Evolutionary conservation across 2,113 vertebrate species (phyloP).

Genomic region (Rattus rattus): DNA sequence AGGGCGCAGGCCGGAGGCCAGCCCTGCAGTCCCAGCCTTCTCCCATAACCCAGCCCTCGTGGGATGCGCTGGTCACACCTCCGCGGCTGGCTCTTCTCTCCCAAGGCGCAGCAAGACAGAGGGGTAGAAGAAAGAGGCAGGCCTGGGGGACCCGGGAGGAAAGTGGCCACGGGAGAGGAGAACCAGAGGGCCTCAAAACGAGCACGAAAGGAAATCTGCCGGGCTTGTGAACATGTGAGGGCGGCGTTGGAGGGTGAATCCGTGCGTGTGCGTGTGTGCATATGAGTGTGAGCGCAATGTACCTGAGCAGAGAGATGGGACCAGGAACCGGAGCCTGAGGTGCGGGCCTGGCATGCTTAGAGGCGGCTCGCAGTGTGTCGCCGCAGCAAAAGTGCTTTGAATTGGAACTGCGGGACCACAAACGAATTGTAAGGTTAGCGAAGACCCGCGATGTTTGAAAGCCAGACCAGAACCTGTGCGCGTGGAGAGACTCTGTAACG

Average conservation of each 20-base stretch:
- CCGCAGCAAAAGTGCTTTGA: background rate
- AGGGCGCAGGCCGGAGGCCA: slow-evolving; percentile 76
- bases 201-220: slow-evolving; percentile 70
- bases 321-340: background rate
- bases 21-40: background rate
- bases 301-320: background rate
- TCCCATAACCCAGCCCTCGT: background rate
- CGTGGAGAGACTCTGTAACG: background rate
- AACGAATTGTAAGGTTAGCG: background rate
- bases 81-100: background rate
- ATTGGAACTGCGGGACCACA: background rate
- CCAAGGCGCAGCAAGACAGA: background rate
- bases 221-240: slow-evolving; percentile 4
- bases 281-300: background rate
- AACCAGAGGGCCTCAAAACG: slow-evolving; percentile 62
- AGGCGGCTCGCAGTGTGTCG: background rate
- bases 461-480: background rate
- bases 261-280: background rate
- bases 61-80: background rate
- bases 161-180: background rate
- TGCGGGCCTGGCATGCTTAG: background rate
- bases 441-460: background rate
- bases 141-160: background rate
- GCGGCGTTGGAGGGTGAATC: background rate
- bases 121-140: background rate